Evolutionary conservation across 2,888 invertebrate species (phyloP), one percentile per base, ranked within the genome.

Genomic region (Drosophila emarginata): DNA sequence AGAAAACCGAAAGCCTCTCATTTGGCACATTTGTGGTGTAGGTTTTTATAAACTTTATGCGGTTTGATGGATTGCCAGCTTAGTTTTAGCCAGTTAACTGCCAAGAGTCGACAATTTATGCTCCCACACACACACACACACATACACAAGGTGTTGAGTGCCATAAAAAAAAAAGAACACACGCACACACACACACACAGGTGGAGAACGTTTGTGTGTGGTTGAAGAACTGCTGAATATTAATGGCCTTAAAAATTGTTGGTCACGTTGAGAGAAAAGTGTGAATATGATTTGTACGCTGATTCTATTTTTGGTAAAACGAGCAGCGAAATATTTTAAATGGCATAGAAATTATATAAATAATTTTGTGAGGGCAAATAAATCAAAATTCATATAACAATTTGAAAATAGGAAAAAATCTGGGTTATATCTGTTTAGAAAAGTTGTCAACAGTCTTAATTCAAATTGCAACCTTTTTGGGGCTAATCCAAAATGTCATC

Each of bases 71-170:
- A 82, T 82, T 80, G 86, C 86, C 73, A 64, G 80, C 80, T 82
- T 80, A 75, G 83, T 86, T 80, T 80, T 79, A 83, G 83, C 86
- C 86, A 86, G 83, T 81, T 81, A 82, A 80, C 82, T 81, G 85
- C 82, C 79, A 67, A 64, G 39, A 71, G 64, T 71, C 71, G 71
- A 50, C 70, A 71, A 71, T 71, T 71, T 71, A 64, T 71, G 65
- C 65, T n/a, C 18, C 53, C 64, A 21, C 39, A 4, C 21, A 12
- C 23, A 9, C 37, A 14, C 23, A 23, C 15, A 15, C 39, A 14
- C 32, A 2, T 4, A 40, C n/a, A 12, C 21, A n/a, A 71, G 70
- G 71, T 71, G 70, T 71, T 56, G 70, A 64, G 54, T 9, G 54
- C 54, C 32, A 45, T 36, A 54, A 54, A 32, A 54, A 54, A 36